Evolutionary conservation across 2,797 vertebrate species (phyloP).

Genomic region (Eidolon dupreanum): DNA sequence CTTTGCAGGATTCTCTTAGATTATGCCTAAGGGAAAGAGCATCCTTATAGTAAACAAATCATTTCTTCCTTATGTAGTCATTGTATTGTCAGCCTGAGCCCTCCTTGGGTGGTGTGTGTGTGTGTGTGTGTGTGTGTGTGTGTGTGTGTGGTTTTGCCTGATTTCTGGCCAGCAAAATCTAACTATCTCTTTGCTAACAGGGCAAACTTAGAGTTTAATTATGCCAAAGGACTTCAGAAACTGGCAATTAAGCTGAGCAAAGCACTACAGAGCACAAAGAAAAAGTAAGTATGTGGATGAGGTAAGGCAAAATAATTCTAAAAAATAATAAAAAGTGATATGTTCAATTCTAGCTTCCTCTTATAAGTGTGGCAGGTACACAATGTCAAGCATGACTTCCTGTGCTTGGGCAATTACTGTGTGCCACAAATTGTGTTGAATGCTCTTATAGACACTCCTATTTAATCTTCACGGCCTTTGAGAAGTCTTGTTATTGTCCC

Average conservation of each 20-base stretch:
- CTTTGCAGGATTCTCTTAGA: not conserved
- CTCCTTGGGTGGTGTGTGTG: too few species aligned
- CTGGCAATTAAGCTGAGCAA: conserved; percentile 89
- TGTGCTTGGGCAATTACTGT: not conserved
- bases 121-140: too few species aligned
- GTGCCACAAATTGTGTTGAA: not conserved
- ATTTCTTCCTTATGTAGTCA: not conserved
- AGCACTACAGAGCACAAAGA: conserved; percentile 87
- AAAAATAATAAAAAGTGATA: not conserved
- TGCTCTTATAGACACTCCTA: not conserved
- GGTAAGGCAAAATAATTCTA: conserved; percentile 4
- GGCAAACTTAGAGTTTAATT: conserved; percentile 90
- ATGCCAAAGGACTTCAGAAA: conserved; percentile 92
- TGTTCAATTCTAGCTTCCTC: not conserved
- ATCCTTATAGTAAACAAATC: not conserved
- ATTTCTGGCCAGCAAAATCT: not conserved
- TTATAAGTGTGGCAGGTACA: not conserved
- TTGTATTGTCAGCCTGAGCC: not conserved
- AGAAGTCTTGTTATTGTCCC: not conserved
- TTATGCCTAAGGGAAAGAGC: not conserved
- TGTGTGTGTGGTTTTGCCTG: not conserved
- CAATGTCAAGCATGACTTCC: not conserved
- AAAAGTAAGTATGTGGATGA: conserved; percentile 88
- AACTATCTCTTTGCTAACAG: conserved; percentile 79
- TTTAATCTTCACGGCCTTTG: not conserved